Evolutionary conservation across 2,797 vertebrate genomes (phyloP), one percentile per base, ranked within the genome.

Genomic region (Kryptolebias ocellatus): DNA sequence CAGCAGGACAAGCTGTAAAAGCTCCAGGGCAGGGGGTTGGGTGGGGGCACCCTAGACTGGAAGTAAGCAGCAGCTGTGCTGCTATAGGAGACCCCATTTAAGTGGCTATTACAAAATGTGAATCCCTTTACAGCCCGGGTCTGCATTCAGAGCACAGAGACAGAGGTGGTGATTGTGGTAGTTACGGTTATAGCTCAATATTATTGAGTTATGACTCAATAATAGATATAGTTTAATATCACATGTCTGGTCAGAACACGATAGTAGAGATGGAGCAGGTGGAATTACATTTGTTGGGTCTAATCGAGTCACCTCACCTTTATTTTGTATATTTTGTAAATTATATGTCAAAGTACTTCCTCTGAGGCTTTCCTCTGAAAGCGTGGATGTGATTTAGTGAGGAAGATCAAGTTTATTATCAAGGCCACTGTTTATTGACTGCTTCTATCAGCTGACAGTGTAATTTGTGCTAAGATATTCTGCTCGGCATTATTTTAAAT

Each of bases 1-100:
- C 85, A 90, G 87, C 69, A 81, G 83, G 79, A 79, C 52, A 20
- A 79, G 56, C 72, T 89, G 77, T 80, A 78, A 86, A 75, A 76
- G 64, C 78, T 64, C 1, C 34, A 80, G 81, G 80, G 69, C 53
- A 54, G 61, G 42, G 29, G 53, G 53, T 46, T 67, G 52, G 4
- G 46, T 18, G 42, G 46, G 44, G 44, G 64, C 31, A 47, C 34
- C 56, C 12, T 28, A 64, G 81, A 84, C 70, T 64, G 54, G 64
- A 79, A 70, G 75, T 74, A 63, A 74, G 70, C 75, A 84, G 61
- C 86, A 88, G 86, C 86, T 87, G 86, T 74, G 77, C 71, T 9
- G 64, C 68, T 84, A 59, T 55, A 61, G 57, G 75, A 82, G 63
- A 83, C 75, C 81, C 76, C 72, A 78, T 87, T 88, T 81, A 91